Evolutionary conservation across 2,113 vertebrate species (phyloP), one percentile per base, ranked within the genome.

Genomic region (Hippocampus mohnikei): DNA sequence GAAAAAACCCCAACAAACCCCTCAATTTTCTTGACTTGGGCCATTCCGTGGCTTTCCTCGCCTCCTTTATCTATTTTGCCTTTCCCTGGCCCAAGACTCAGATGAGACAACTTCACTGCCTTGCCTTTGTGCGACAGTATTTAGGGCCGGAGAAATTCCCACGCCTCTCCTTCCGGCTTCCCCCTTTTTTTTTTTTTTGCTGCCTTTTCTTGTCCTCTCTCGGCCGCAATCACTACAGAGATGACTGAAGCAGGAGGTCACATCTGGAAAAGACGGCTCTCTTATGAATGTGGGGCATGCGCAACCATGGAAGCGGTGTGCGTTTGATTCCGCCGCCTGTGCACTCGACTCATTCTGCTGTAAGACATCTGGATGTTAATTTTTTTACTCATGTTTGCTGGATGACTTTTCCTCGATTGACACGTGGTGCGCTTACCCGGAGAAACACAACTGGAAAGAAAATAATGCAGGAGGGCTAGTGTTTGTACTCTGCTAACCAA

Each of bases 201-300:
- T 87, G 85, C 85, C 86, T 87, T 87, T 85, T 75, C 73, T 75
- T 77, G 72, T 88, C 74, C 55, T 77, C 29, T 83, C 80, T 77
- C 80, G 82, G 82, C 77, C 77, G 84, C 7, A 10, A 23, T 65
- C 10, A 2, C 40, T 12, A 41, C 13, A 41, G 5, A 40, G 13
- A 3, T 71, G 73, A 80, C n/a, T 65, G 44, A 73, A 75, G 79
- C 66, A 82, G 4, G 53, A 23, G n/a, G 21, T 77, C 67, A 66
- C 78, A 63, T 78, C 80, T 88, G 79, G 85, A 84, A 77, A 78
- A 56, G n/a, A 84, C 80, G 81, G 81, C 84, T 82, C 80, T 87
- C 53, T 71, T 72, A 81, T 90, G 91, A 92, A 93, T 93, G 90
- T 92, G 90, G 82, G 87, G 78, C 75, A 82, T 81, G 87, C 74